Evolutionary conservation across 1,140 invertebrate species (phyloP).

Genomic region (Camponotus vicinus): DNA sequence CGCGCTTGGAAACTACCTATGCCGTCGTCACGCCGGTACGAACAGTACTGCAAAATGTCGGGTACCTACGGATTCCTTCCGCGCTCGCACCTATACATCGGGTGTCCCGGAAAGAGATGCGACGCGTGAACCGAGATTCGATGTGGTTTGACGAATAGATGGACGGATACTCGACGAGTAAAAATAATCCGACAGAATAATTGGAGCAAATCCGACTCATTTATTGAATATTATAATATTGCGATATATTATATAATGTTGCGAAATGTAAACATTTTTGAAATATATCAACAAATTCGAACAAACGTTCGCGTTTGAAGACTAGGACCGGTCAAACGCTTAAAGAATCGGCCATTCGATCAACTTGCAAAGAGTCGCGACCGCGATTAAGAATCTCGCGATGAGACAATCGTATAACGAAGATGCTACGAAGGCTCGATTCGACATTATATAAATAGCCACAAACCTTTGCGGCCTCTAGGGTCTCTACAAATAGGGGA

Average conservation of each 20-base stretch:
- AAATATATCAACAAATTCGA: neutral
- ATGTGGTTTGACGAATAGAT: neutral
- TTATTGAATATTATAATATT: neutral
- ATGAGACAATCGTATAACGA: slow-evolving; percentile 43
- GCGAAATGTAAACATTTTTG: neutral
- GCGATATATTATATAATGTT: neutral
- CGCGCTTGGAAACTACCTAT: slow-evolving; percentile 62
- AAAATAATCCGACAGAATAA: neutral
- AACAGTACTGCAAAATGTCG: slow-evolving; percentile 67
- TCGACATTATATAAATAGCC: slow-evolving; percentile 61
- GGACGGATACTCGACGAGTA: neutral
- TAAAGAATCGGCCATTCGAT: neutral
- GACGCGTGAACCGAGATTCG: neutral
- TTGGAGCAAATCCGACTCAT: too few species aligned
- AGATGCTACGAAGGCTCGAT: slow-evolving; percentile 38
- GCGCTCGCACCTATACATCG: slow-evolving; percentile 34
- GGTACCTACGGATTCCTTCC: slow-evolving; percentile 62
- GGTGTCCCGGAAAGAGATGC: slow-evolving; percentile 48
- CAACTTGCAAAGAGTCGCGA: neutral
- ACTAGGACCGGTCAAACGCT: too few species aligned
- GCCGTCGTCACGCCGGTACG: slow-evolving; percentile 49
- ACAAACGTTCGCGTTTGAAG: neutral
- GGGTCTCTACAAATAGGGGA: slow-evolving; percentile 56
- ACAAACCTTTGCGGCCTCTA: slow-evolving; percentile 54
- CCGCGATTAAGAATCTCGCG: neutral